Base-by-base conservation (phyloP, 92 coral and sea anemone species). In the Porites evermanni region DNA sequence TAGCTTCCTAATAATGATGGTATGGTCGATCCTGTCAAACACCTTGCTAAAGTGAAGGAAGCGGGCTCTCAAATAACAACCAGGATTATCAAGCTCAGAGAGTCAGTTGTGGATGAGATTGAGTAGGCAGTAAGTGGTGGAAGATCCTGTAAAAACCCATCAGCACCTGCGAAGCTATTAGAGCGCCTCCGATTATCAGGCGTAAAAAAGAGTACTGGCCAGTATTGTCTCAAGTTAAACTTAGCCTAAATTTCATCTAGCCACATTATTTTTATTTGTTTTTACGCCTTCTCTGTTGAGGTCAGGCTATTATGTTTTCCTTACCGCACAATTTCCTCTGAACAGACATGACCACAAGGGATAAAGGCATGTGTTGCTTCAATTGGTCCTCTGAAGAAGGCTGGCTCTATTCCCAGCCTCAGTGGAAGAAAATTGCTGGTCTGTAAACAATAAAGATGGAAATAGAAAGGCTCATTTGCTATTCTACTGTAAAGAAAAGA, bases 331-430 rank as follows among this genome's bases (percentile, higher is more conserved):
- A 98, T 96, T 53, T 94, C 98, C 74, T 96, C 96, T 14, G 98
- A 94, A 69, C 98, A 96, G 53, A 96, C 96, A 70, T 96, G 98
- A n/a, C 98, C 98, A 88, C 98, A 96, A 1, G 98, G 98, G 56
- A 96, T 96, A 88, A 96, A 96, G 12, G 98, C 98, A 86, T 94
- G 98, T 0, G 92, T 91, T 1, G 98, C 94, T 11, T 78, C 91
- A 20, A 91, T 84, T 66, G 78, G 92, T 64, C 98, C 98, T 38
- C 88, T 92, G 75, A 88, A 96, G 79, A 96, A 89, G 0, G 98
- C 91, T 12, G 98, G 92, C 82, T 96, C 98, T 29, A 71, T 86
- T 80, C 98, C 98, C 16, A 96, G 91, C 47, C 85, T 93, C 21
- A 96, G 88, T 24, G 93, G 96, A 16, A 94, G 94, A 81, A 89